Conservation (phyloP, 1,140 invertebrate genomes). For the Papilio polyxenes region DNA sequence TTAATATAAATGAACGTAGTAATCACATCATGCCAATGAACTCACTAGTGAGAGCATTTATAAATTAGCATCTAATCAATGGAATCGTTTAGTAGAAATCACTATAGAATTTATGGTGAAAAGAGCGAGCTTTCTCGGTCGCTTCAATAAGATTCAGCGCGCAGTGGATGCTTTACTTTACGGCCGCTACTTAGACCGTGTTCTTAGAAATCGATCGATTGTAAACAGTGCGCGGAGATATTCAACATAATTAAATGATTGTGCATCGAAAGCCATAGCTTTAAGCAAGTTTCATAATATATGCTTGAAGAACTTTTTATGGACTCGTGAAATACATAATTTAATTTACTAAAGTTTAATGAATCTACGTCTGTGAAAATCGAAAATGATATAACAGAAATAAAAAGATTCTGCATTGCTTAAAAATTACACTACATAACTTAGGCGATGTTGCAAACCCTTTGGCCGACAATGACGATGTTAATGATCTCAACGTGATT, state of each 20-base stretch:
- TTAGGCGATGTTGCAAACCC: no score
- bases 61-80: conserved; percentile 75
- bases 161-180: conserved; percentile 49
- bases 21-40: background rate
- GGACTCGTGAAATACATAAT: background rate
- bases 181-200: conserved; percentile 51
- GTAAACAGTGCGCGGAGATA: conserved; percentile 29
- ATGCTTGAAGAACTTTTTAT: background rate
- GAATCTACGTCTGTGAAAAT: background rate
- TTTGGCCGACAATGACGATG: no score
- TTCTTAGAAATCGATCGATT: conserved; percentile 42
- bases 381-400: background rate
- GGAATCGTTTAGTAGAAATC: conserved; percentile 66
- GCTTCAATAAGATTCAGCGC: conserved; percentile 57
- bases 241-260: conserved; percentile 25
- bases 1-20: background rate
- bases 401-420: background rate
- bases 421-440: no score
- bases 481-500: no score
- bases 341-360: background rate
- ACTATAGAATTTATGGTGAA: conserved; percentile 66
- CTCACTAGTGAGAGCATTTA: conserved; percentile 43
- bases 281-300: background rate
- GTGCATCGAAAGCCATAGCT: background rate
- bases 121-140: conserved; percentile 68